Conservation (phyloP, 2,888 invertebrate species). For the Nysson spinosus region DNA sequence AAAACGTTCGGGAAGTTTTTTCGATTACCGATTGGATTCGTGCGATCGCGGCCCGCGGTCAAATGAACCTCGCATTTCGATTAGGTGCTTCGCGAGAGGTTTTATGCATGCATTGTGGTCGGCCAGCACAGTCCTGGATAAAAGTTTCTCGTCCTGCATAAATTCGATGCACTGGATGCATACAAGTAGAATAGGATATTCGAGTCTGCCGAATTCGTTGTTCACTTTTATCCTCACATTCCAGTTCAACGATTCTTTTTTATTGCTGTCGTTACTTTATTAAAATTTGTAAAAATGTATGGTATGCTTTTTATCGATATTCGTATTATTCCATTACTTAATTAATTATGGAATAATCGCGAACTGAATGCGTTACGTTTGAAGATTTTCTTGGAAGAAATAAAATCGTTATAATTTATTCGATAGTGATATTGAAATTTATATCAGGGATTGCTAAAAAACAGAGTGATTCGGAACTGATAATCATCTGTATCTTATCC, state of each 20-base stretch:
- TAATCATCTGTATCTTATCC: no score
- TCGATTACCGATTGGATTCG: constrained; percentile 47
- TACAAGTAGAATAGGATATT: no score
- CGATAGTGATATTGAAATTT: no score
- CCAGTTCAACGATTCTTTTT: constrained; percentile 5
- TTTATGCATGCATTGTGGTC: constrained; percentile 53
- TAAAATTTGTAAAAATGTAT: no score
- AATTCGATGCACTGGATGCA: constrained; percentile 17
- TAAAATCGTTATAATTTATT: no score
- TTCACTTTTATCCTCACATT: constrained; percentile 12
- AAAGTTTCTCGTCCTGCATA: constrained; percentile 31
- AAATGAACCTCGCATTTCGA: constrained; percentile 54
- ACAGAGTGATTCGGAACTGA: no score
- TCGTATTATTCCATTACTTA: no score
- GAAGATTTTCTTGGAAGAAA: constrained; percentile 9
- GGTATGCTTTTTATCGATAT: no score
- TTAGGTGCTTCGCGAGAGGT: constrained; percentile 50
- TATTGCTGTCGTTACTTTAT: no score
- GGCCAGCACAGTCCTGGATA: constrained; percentile 42
- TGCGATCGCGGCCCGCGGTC: constrained; percentile 51
- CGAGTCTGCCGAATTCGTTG: constrained; percentile 23
- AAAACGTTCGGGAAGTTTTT: constrained; percentile 42
- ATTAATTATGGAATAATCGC: constrained; percentile 18
- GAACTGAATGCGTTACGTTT: constrained; percentile 24
- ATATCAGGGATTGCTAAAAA: no score